Conservation (phyloP, 2,113 vertebrate genomes). For the Prunella fulvescens region DNA sequence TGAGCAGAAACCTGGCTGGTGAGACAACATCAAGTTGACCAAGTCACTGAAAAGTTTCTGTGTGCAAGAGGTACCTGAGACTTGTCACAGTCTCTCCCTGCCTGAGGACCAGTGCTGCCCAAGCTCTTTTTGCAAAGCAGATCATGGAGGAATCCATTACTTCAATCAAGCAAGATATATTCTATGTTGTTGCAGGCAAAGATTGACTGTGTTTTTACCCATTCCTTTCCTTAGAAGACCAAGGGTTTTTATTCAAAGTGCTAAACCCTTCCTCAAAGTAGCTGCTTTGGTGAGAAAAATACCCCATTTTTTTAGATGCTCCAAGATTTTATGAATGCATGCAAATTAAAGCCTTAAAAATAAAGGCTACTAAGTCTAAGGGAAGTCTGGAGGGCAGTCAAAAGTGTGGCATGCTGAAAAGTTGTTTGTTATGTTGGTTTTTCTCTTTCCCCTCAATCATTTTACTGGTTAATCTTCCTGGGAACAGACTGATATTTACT, state of each 20-base stretch:
- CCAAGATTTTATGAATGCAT: slow-evolving; percentile 12
- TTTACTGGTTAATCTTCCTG: slow-evolving; percentile 73
- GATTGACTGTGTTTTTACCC: neutral
- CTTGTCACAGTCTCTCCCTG: neutral
- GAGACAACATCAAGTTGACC: neutral
- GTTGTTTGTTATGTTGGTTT: neutral
- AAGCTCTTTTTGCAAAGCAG: neutral
- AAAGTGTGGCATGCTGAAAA: slow-evolving; percentile 39
- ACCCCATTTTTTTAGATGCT: neutral
- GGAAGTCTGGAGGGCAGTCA: neutral
- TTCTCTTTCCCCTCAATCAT: neutral
- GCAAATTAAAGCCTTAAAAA: slow-evolving; percentile 30
- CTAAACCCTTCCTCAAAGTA: slow-evolving; percentile 18
- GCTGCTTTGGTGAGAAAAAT: neutral
- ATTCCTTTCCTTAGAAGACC: neutral
- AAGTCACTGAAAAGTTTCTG: neutral
- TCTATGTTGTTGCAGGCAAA: neutral
- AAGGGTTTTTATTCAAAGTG: neutral
- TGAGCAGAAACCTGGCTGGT: neutral
- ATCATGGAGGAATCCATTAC: neutral
- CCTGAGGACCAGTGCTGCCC: neutral
- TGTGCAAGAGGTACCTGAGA: neutral
- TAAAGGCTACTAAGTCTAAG: neutral
- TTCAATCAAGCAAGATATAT: neutral
- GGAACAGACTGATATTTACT: slow-evolving; percentile 74